Conservation (phyloP, 1,140 invertebrate genomes). For the Caenorhabditis briggsae region DNA sequence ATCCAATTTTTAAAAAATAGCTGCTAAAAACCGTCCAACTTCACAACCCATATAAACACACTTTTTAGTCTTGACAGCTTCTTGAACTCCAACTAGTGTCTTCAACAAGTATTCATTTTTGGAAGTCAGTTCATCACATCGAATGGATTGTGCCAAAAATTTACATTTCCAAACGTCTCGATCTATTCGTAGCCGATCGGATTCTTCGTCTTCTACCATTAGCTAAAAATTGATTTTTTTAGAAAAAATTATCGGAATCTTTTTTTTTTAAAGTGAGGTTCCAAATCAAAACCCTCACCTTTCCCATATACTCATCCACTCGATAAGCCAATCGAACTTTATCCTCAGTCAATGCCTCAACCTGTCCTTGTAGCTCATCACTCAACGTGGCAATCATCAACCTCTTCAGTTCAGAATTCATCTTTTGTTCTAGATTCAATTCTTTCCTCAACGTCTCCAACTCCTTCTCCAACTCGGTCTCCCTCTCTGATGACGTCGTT, state of each 20-base stretch:
- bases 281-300: conserved; percentile 3
- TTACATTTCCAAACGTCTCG: conserved; percentile 56
- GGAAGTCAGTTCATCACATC: conserved; percentile 46
- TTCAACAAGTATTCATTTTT: conserved; percentile 23
- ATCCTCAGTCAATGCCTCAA: conserved; percentile 52
- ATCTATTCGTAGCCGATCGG: conserved; percentile 34
- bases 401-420: conserved; percentile 50
- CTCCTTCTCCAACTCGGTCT: conserved; percentile 18
- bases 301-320: conserved; percentile 55
- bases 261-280: no score
- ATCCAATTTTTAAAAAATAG: not conserved
- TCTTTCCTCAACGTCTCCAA: conserved; percentile 10
- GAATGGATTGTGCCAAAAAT: conserved; percentile 54
- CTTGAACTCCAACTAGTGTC: conserved; percentile 22
- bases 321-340: conserved; percentile 53
- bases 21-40: not conserved
- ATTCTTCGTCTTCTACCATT: conserved; percentile 28
- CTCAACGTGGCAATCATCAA: conserved; percentile 50
- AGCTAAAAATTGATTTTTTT: conserved; percentile 35
- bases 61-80: conserved; percentile 33
- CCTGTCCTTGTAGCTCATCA: conserved; percentile 50
- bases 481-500: not conserved
- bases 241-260: no score
- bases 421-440: conserved; percentile 31
- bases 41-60: not conserved